Percentiles rank a stretch among this genome's conserved stretches.
Conservation (phyloP, 2,113 vertebrate species). For the Pollachius pollachius region DNA sequence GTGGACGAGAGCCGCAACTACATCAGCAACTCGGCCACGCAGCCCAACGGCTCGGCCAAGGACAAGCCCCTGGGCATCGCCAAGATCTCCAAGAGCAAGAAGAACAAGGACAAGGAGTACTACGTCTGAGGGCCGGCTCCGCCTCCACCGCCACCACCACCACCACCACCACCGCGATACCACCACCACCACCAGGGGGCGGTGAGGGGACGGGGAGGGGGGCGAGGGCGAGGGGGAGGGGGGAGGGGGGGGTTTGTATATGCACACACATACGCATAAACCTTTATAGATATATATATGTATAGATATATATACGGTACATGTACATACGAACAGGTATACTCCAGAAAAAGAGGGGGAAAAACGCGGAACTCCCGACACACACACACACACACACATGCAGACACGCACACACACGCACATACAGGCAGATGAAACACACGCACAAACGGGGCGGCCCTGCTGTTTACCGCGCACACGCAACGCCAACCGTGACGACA, state of each 20-base stretch:
- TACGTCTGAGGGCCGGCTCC: conserved; percentile 86
- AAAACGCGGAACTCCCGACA: conserved; percentile 26
- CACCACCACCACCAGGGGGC: neutral
- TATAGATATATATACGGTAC: conserved; percentile 66
- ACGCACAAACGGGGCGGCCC: neutral
- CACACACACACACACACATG: conserved; percentile 1
- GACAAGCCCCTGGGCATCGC: conserved; percentile 94
- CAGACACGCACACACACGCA: neutral
- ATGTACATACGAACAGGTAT: conserved; percentile 75
- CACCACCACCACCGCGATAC: neutral
- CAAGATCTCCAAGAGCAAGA: conserved; percentile 99
- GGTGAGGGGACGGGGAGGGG: neutral
- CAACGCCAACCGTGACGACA: no score
- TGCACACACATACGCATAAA: conserved; percentile 52
- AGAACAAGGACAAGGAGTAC: conserved; percentile 99
- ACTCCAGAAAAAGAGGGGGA: conserved; percentile 49
- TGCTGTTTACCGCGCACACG: no score
- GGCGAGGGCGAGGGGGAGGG: neutral
- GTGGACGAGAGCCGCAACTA: conserved; percentile 99
- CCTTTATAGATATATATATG: conserved; percentile 71
- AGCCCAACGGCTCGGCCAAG: conserved; percentile 97
- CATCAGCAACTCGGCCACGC: conserved; percentile 98
- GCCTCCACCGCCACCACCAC: no score
- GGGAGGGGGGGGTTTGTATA: conserved; percentile 15
- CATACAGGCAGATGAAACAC: neutral